Evolutionary conservation across 1,140 invertebrate genomes (phyloP).

Genomic region (Pseudomyrmex gracilis): DNA sequence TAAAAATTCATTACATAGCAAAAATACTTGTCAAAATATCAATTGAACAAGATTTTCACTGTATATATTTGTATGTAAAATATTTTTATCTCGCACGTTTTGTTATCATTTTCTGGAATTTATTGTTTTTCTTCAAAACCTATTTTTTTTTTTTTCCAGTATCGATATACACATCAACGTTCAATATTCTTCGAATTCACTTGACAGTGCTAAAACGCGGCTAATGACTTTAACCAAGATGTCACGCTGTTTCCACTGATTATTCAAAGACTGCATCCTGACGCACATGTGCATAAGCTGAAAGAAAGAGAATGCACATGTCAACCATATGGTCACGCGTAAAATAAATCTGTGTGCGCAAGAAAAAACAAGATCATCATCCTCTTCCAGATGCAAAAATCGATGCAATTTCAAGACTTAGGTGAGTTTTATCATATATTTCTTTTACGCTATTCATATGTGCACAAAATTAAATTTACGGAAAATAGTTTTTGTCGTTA

Average conservation of each 20-base stretch:
- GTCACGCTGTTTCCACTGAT: constrained; percentile 42
- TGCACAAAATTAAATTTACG: too few relatives aligned
- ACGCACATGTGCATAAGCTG: constrained; percentile 51
- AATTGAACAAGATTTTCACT: too few relatives aligned
- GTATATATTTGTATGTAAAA: too few relatives aligned
- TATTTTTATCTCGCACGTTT: too few relatives aligned
- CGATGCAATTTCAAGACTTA: constrained; percentile 27
- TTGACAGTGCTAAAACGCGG: not conserved
- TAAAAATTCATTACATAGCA: too few relatives aligned
- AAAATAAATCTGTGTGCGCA: constrained; percentile 36
- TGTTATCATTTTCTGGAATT: too few relatives aligned
- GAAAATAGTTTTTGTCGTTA: too few relatives aligned
- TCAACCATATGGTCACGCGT: constrained; percentile 62
- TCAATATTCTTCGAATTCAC: too few relatives aligned
- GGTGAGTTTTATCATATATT: not conserved
- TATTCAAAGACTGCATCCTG: constrained; percentile 46
- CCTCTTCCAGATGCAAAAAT: constrained; percentile 14
- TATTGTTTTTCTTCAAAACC: too few relatives aligned
- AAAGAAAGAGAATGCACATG: constrained; percentile 62
- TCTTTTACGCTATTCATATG: not conserved
- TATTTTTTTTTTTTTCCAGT: too few relatives aligned
- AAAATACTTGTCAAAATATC: too few relatives aligned
- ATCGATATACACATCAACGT: too few relatives aligned
- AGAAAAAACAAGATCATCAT: constrained; percentile 57
- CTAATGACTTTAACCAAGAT: constrained; percentile 33